Base-by-base conservation (phyloP, 2,888 invertebrate genomes). In the Endomychus coccineus region DNA sequence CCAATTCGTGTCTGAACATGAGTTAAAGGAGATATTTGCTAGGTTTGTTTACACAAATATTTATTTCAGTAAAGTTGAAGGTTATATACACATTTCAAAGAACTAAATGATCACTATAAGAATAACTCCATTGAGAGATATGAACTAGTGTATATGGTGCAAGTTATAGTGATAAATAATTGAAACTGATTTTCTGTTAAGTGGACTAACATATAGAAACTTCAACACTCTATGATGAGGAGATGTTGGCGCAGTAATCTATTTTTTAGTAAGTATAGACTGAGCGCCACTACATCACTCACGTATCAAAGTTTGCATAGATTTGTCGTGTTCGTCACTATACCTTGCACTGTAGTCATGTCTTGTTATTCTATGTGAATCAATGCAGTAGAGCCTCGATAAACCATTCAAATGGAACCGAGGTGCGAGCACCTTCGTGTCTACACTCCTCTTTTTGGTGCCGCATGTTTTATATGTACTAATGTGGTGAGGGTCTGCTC, bases 21-120 rank as follows among this genome's bases (percentile, higher is more conserved):
- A 97, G 70, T 82, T 97, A 55, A 95, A 95, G 75, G 94, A 95
- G 71, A 86, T 97, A 64, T 95, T 96, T 73, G 87, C 87, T 80
- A 94, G 92, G 94, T 95, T 70, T 19, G 21, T 19, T 19, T 6
- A 19, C n/a, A 6, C n/a, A 6, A 6, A 19, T n/a, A 19, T 19
- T 19, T 19, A 19, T n/a, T n/a, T 7, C 21, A 6, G 6, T 7
- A 19, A 6, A 19, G n/a, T n/a, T n/a, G n/a, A n/a, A n/a, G n/a
- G n/a, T n/a, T n/a, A n/a, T n/a, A n/a, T n/a, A n/a, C n/a, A n/a
- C n/a, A n/a, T n/a, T n/a, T n/a, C n/a, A n/a, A n/a, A n/a, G n/a
- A n/a, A n/a, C n/a, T n/a, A n/a, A n/a, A n/a, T n/a, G n/a, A n/a
- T n/a, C n/a, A n/a, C n/a, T n/a, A n/a, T n/a, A n/a, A 19, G 21